These are phyloP conservation scores for Cydia strobilella DNA, from an alignment of 1,140 invertebrate species.

Conservation along the genomic window DNA sequence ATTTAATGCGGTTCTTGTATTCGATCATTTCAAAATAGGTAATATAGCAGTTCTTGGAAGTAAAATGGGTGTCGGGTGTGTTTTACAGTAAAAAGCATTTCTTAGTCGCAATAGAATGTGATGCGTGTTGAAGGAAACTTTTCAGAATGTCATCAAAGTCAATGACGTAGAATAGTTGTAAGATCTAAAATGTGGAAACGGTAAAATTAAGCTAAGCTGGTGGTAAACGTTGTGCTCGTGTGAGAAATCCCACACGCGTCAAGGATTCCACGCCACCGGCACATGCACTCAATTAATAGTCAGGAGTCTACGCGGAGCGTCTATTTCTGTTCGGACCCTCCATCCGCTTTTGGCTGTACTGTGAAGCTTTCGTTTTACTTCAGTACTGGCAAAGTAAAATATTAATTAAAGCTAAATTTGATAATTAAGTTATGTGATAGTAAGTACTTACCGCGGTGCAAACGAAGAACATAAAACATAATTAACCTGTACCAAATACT, in stretches of 20 bases:
- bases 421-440: background rate
- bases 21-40: background rate
- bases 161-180: background rate
- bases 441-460: background rate
- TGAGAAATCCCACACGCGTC: slow-evolving; percentile 16
- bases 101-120: too few species aligned
- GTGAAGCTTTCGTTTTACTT: slow-evolving; percentile 4
- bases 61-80: background rate
- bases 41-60: background rate
- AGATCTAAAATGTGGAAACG: background rate
- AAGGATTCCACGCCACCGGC: slow-evolving; percentile 5
- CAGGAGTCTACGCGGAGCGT: slow-evolving; percentile 24
- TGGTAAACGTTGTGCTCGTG: slow-evolving; percentile 5
- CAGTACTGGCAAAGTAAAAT: background rate
- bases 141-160: too few species aligned
- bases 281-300: slow-evolving; percentile 21
- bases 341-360: background rate
- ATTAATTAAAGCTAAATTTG: background rate
- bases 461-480: slow-evolving; percentile 3
- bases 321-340: slow-evolving; percentile 28
- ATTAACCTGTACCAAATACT: background rate
- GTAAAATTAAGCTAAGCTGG: slow-evolving; percentile 23
- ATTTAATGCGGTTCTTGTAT: background rate
- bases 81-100: too few species aligned
- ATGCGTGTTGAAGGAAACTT: too few species aligned